Base-by-base conservation (phyloP, 1,140 invertebrate genomes). In the Cardiocondyla obscurior region DNA sequence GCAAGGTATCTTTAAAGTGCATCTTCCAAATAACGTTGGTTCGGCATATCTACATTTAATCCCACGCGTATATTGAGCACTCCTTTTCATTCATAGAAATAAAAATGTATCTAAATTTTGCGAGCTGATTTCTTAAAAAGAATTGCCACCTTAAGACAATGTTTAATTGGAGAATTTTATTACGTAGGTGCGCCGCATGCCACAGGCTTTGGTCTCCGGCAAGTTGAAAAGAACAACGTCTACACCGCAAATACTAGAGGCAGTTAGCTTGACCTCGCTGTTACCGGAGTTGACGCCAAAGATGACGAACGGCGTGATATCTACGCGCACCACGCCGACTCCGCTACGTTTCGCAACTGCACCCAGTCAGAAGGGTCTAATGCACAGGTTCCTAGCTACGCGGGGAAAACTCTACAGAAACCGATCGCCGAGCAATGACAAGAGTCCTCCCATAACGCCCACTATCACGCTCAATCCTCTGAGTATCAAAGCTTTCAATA, bases 381-480 rank as follows among this genome's bases (percentile, higher is more conserved):
- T 97, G 97, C 96, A 97, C 86, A 95, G 96, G 76, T 97, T 97
- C 87, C 95, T 97, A 62, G 96, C 96, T 8, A 96, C 96, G 5
- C 95, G 96, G 28, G 97, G 96, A 22, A 96, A 96, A 87, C 88
- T 97, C 76, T 92, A 92, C 60, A 88, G 93, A 42, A 86, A 85
- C 44, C 88, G 90, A 42, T 74, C 88, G 30, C 3, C 55, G 0
- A 33, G 70, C n/a, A 88, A 90, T 12, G 85, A 90, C 53, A 36
- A 36, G 16, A 84, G 74, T n/a, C 70, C 85, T 33, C 30, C 83
- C 0, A 58, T 76, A 33, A 86, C 89, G 33, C 89, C 92, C 2
- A 93, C 91, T 0, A 93, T 94, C 16, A 86, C 92, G 2, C 90
- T 90, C 16, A 92, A 92, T 86, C 91, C 91, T 2, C 42, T 91